Evolutionary conservation across 2,888 invertebrate species (phyloP), one percentile per base, ranked within the genome.

Genomic region (Nyleta sp.): DNA sequence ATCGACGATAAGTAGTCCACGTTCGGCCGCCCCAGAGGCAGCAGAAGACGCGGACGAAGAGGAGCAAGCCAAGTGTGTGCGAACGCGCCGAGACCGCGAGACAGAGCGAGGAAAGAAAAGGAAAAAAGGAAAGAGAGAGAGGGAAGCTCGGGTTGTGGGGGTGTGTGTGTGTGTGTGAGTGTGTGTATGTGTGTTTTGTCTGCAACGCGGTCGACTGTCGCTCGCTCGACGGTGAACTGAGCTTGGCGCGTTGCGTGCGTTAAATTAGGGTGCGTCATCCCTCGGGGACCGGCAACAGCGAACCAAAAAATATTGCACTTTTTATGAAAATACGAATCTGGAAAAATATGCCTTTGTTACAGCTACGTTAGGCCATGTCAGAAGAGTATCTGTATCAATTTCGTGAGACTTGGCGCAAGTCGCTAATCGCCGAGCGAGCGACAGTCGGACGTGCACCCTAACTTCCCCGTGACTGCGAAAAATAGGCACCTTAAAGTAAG

Each of bases 1-100:
- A 73, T 73, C 65, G 59, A 59, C 65, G 73, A 75, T 62, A 75
- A 75, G 68, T 62, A 75, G 75, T 62, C 35, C 74, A 55, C 68
- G 55, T 53, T 68, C 38, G 55, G 68, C 44, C 60, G 67, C 57
- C 11, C 20, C 24, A 42, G 52, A 40, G 60, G 52, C 52, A 22
- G 24, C 11, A 64, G 42, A 50, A 17, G 18, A 64, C 17, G 42
- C 31, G 28, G 50, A 59, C 22, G 18, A 11, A 50, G 28, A 13
- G 35, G 35, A 24, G 24, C 42, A 40, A 4, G 11, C 35, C 8
- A 35, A 11, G 35, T 35, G 6, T 35, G 6, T 11, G 6, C n/a
- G n/a, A n/a, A n/a, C n/a, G n/a, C n/a, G n/a, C n/a, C n/a, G n/a
- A n/a, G n/a, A n/a, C n/a, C n/a, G n/a, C n/a, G n/a, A n/a, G n/a